Conservation (phyloP, 2,888 invertebrate genomes). For the Tethea ocularis region DNA sequence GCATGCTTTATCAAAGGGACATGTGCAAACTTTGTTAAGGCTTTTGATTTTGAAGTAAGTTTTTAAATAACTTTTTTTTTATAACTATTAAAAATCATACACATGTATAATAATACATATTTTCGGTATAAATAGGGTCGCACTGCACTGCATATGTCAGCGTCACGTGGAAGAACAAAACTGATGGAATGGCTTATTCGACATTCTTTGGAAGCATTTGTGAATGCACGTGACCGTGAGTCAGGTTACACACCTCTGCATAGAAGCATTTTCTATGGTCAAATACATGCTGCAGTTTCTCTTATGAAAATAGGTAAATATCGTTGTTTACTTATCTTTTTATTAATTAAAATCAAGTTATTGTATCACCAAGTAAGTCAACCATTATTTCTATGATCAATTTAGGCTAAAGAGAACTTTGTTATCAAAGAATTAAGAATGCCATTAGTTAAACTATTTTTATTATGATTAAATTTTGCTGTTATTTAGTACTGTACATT, state of each 20-base stretch:
- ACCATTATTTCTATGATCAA: no score
- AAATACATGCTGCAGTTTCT: constrained; percentile 88
- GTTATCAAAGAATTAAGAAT: no score
- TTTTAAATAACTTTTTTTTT: no score
- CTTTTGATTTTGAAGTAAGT: constrained; percentile 83
- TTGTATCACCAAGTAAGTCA: no score
- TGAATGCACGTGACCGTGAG: constrained; percentile 87
- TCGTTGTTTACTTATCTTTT: background rate
- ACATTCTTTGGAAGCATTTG: constrained; percentile 82
- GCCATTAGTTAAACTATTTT: no score
- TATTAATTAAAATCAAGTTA: no score
- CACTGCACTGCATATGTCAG: constrained; percentile 91
- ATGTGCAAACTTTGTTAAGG: constrained; percentile 85
- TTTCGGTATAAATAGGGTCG: constrained; percentile 86
- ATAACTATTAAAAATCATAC: no score
- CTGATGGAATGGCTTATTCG: constrained; percentile 90
- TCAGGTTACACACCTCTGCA: constrained; percentile 93
- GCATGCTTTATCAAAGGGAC: constrained; percentile 83
- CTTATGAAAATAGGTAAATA: constrained; percentile 86
- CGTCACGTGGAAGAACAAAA: constrained; percentile 87
- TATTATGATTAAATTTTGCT: no score
- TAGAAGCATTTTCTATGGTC: constrained; percentile 92
- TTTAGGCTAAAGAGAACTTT: no score
- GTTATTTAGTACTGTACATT: no score
- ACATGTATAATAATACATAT: background rate